phyloP scores from a whole-genome alignment of 2,888 invertebrate species.

The Lymantria monacha region DNA sequence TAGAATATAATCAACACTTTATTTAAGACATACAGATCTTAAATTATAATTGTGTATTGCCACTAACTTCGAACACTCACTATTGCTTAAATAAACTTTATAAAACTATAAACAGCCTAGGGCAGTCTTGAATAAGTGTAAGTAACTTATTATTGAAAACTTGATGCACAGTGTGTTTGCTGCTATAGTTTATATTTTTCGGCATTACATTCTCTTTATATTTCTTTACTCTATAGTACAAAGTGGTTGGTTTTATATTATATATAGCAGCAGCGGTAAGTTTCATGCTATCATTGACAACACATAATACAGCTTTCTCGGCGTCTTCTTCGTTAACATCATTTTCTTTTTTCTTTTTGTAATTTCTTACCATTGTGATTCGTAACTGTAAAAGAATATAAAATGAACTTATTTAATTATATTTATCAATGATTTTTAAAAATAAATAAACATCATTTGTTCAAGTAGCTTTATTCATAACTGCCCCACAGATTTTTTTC shows the following conservation, averaged over 20 bases:
- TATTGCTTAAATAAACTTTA: too few relatives aligned
- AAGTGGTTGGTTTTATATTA: conserved; percentile 5
- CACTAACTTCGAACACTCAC: too few relatives aligned
- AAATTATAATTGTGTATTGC: too few relatives aligned
- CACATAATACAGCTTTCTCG: conserved; percentile 13
- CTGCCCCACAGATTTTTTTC: too few relatives aligned
- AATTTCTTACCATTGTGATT: conserved; percentile 4
- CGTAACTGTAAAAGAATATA: background rate
- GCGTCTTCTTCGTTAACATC: conserved; percentile 7
- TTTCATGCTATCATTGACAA: conserved; percentile 13
- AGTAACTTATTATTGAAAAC: too few relatives aligned
- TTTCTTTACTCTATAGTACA: conserved; percentile 6
- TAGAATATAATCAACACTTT: too few relatives aligned
- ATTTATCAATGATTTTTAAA: too few relatives aligned
- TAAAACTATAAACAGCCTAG: too few relatives aligned
- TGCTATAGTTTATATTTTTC: conserved; percentile 2
- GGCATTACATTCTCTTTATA: conserved; percentile 8
- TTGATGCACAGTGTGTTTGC: conserved; percentile 9
- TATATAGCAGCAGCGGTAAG: conserved; percentile 15
- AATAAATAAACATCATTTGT: too few relatives aligned
- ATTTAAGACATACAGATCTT: too few relatives aligned
- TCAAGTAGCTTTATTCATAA: too few relatives aligned
- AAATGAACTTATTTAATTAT: background rate
- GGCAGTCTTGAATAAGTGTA: too few relatives aligned
- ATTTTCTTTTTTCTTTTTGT: conserved; percentile 3